These are phyloP conservation scores for Bombyx huttoni DNA, from an alignment of 2,888 invertebrate species.

Conservation along the genomic window DNA sequence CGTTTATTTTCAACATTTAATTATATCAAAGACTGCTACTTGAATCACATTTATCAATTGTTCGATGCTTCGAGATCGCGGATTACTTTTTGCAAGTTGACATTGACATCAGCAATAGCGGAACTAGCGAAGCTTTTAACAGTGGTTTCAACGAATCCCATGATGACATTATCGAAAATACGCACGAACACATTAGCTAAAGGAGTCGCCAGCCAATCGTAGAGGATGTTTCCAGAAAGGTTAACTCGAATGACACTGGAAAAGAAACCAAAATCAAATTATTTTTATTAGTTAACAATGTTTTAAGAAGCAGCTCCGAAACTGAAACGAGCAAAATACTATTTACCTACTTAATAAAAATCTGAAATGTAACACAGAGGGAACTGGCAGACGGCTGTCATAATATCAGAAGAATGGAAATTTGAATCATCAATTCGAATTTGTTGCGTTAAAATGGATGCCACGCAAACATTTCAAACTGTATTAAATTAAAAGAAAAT, in stretches of 20 bases:
- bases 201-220: constrained; percentile 64
- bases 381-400: too few species aligned
- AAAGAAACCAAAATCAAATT: constrained; percentile 10
- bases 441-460: too few species aligned
- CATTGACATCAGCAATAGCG: constrained; percentile 42
- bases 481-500: too few species aligned
- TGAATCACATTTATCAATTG: constrained; percentile 13
- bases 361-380: too few species aligned
- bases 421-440: too few species aligned
- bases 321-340: too few species aligned
- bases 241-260: constrained; percentile 57
- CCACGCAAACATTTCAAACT: too few species aligned
- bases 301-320: too few species aligned
- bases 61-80: constrained; percentile 28
- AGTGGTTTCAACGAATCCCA: constrained; percentile 46
- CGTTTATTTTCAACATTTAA: neutral
- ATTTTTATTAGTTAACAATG: neutral
- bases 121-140: constrained; percentile 37
- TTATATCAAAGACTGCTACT: neutral
- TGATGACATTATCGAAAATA: constrained; percentile 60
- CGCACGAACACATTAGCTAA: constrained; percentile 46
- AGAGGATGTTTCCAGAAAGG: constrained; percentile 57
- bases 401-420: too few species aligned
- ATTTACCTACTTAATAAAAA: too few species aligned
- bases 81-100: constrained; percentile 31